A percentile compares a stretch with the other conserved stretches of the same genome.
These are phyloP conservation scores for Taenaris catops DNA, from an alignment of 2,888 invertebrate genomes.

Conservation along the genomic window DNA sequence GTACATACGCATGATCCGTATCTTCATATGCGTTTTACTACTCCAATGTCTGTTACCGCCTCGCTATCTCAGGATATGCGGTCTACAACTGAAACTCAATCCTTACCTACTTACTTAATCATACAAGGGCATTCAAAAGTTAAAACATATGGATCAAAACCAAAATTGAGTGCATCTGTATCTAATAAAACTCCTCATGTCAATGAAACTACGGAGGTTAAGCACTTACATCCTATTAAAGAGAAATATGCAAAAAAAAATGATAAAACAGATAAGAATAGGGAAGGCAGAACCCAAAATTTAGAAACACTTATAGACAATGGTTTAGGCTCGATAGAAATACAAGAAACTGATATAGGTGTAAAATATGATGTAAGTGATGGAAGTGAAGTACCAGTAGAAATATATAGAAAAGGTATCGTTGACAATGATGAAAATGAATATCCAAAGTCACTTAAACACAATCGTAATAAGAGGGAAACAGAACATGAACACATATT, in stretches of 20 bases:
- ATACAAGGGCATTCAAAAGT: conserved; percentile 93
- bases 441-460: conserved; percentile 31
- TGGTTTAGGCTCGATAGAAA: conserved; percentile 71
- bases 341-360: conserved; percentile 79
- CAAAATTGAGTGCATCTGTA: conserved; percentile 38
- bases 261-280: conserved; percentile 36
- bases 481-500: conserved; percentile 61
- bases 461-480: conserved; percentile 50
- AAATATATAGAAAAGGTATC: conserved; percentile 81
- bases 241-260: conserved; percentile 50
- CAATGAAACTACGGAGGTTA: conserved; percentile 74
- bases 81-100: conserved; percentile 66
- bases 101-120: conserved; percentile 85
- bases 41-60: conserved; percentile 71
- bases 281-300: conserved; percentile 52
- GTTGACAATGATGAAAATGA: conserved; percentile 75
- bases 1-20: conserved; percentile 59
- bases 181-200: conserved; percentile 75
- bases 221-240: conserved; percentile 75
- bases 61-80: conserved; percentile 47
- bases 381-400: conserved; percentile 69
- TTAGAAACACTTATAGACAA: conserved; percentile 56
- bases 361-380: conserved; percentile 80
- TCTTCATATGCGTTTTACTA: conserved; percentile 65
- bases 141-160: conserved; percentile 87